Evolutionary conservation across 2,113 vertebrate genomes (phyloP).

Genomic region (Periophthalmodon schlosseri): DNA sequence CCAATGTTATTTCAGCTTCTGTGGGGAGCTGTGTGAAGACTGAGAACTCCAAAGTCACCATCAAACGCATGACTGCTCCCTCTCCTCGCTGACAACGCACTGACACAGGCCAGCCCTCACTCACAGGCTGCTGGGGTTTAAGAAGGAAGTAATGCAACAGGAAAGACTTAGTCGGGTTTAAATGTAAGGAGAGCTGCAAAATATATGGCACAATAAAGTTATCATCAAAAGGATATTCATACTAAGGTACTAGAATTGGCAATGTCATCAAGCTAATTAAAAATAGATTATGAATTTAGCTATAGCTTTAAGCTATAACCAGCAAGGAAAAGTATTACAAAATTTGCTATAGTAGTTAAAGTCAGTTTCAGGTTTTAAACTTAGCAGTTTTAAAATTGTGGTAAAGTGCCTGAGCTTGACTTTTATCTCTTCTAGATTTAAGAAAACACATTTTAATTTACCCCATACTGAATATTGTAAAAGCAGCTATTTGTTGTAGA

Average conservation of each 20-base stretch:
- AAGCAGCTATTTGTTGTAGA: too few relatives aligned
- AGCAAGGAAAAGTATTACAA: too few relatives aligned
- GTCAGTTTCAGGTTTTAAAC: too few relatives aligned
- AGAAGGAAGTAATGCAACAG: not conserved
- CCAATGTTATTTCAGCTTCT: slow-evolving; percentile 44
- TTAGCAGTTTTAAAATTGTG: too few relatives aligned
- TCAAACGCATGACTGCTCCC: slow-evolving; percentile 23
- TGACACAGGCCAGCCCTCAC: not conserved
- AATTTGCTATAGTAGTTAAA: too few relatives aligned
- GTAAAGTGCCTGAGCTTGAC: too few relatives aligned
- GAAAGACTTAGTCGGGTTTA: not conserved
- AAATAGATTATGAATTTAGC: too few relatives aligned
- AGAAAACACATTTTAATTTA: too few relatives aligned
- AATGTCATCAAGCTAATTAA: too few relatives aligned
- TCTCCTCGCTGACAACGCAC: not conserved
- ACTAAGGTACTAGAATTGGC: not conserved
- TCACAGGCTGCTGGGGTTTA: not conserved
- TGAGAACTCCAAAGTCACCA: slow-evolving; percentile 17
- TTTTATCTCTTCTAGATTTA: too few relatives aligned
- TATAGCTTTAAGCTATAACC: too few relatives aligned
- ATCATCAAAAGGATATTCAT: not conserved
- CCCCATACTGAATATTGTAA: too few relatives aligned
- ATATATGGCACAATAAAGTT: not conserved
- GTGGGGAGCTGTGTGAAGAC: slow-evolving; percentile 15
- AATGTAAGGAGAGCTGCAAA: not conserved